Conservation (phyloP, 2,113 vertebrate species). For the Thamnaconus septentrionalis region DNA sequence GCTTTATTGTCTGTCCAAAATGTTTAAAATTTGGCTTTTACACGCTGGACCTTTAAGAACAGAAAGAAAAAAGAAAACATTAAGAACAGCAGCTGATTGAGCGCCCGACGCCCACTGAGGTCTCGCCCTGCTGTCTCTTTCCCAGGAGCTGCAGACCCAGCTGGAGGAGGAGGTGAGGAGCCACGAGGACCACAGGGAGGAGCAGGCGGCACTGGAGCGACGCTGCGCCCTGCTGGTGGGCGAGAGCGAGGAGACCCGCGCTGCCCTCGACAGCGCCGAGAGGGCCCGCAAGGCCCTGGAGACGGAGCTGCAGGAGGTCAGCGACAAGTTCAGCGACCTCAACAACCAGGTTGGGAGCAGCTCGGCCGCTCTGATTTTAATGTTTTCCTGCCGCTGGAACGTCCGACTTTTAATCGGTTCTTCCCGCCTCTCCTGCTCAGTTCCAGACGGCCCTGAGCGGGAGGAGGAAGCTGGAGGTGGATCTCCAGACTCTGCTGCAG, state of each 20-base stretch:
- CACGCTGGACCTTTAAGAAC: too few species aligned
- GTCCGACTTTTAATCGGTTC: too few species aligned
- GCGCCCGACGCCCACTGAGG: background rate
- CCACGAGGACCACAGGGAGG: slow-evolving; percentile 73
- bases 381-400: too few species aligned
- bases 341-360: slow-evolving; percentile 73
- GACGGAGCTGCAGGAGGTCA: slow-evolving; percentile 70
- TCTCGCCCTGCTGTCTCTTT: background rate
- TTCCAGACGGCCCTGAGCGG: slow-evolving; percentile 67
- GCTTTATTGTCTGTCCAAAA: too few species aligned
- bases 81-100: too few species aligned
- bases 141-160: slow-evolving; percentile 78
- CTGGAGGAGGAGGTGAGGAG: slow-evolving; percentile 74
- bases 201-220: slow-evolving; percentile 69
- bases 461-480: slow-evolving; percentile 78
- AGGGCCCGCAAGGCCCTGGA: slow-evolving; percentile 73
- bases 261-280: slow-evolving; percentile 66
- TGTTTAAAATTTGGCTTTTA: too few species aligned
- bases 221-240: slow-evolving; percentile 68
- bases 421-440: slow-evolving; percentile 42
- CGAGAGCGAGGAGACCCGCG: slow-evolving; percentile 65
- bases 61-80: too few species aligned
- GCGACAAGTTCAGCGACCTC: slow-evolving; percentile 72
- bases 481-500: slow-evolving; percentile 76
- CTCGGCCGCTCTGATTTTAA: background rate